Evolutionary conservation across 2,113 vertebrate genomes (phyloP).

Genomic region (Salvator merianae): DNA sequence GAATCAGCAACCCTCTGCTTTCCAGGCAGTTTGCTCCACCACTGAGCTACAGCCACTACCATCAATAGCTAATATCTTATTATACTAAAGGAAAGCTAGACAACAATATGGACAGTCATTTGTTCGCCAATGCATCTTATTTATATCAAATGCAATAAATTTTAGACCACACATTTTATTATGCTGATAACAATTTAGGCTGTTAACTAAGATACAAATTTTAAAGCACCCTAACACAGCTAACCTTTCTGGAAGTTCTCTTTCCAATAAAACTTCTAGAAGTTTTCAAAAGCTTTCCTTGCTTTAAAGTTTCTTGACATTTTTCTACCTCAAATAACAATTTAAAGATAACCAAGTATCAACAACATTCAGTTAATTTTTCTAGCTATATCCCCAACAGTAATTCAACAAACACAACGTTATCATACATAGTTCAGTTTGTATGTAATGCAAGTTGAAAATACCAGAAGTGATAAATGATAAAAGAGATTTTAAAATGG

Average conservation of each 20-base stretch:
- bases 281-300: background rate
- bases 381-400: constrained; percentile 14
- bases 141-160: background rate
- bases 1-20: too few species aligned
- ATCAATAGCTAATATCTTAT: too few species aligned
- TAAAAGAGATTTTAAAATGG: constrained; percentile 66
- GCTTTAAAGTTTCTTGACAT: background rate
- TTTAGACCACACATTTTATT: background rate
- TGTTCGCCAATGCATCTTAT: too few species aligned
- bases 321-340: background rate
- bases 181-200: background rate
- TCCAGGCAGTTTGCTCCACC: too few species aligned
- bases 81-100: too few species aligned
- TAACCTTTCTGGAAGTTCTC: background rate
- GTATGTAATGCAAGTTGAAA: constrained; percentile 49
- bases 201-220: background rate
- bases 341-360: constrained; percentile 21
- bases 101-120: too few species aligned
- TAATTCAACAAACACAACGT: constrained; percentile 34
- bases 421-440: constrained; percentile 28
- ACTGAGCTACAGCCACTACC: too few species aligned
- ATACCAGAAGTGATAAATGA: constrained; percentile 66
- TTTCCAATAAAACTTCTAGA: background rate
- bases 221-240: background rate
- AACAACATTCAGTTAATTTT: constrained; percentile 28